These are phyloP conservation scores for Pyxicephalus adspersus DNA, from an alignment of 2,113 vertebrate genomes.

Conservation along the genomic window DNA sequence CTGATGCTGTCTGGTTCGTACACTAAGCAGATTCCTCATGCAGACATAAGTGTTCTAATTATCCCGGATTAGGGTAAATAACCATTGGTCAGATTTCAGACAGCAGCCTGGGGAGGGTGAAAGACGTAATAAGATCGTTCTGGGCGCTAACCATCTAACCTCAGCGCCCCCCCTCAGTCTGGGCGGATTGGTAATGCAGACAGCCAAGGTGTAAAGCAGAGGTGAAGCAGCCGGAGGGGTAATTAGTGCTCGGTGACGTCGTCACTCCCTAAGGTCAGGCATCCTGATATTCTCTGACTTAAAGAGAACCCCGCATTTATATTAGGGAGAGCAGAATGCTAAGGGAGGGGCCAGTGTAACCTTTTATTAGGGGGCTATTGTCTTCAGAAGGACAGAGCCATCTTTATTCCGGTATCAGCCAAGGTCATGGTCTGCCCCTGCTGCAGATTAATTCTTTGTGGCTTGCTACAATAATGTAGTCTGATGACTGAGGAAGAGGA, in stretches of 20 bases:
- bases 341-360: no score
- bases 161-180: neutral
- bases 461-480: no score
- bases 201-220: neutral
- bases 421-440: no score
- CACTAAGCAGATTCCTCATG: constrained; percentile 14
- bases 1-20: neutral
- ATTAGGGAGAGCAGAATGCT: no score
- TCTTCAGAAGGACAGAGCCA: no score
- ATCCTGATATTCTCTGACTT: no score
- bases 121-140: neutral
- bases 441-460: no score
- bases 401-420: no score
- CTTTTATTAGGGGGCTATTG: no score
- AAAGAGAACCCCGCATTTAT: no score
- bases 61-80: constrained; percentile 45
- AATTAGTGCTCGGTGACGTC: neutral
- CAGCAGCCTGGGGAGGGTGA: neutral
- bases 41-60: constrained; percentile 25
- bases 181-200: neutral
- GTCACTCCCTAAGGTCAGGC: no score
- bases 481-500: no score
- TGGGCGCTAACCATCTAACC: constrained; percentile 5
- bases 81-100: constrained; percentile 10
- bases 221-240: neutral